Evolutionary conservation across 2,888 invertebrate genomes (phyloP).

Genomic region (Drosophila fungiperda): DNA sequence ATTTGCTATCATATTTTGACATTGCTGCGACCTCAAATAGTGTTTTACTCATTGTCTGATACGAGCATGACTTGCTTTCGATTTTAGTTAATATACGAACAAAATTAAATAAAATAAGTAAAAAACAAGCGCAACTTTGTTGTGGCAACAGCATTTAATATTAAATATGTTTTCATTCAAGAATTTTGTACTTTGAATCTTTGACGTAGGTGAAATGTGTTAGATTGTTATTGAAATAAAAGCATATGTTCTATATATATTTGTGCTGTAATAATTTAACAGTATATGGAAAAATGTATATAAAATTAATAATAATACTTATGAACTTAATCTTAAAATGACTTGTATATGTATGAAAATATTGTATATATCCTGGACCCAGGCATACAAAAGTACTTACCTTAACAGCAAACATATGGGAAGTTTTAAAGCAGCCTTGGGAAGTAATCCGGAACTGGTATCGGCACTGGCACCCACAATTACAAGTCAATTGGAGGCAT

Average conservation of each 20-base stretch:
- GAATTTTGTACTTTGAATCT: slow-evolving; percentile 18
- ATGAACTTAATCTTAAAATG: background rate
- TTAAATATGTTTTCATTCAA: slow-evolving; percentile 1
- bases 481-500: slow-evolving; percentile 43
- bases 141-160: slow-evolving; percentile 1
- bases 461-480: slow-evolving; percentile 16
- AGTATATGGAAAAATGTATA: background rate
- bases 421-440: background rate
- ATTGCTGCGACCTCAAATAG: slow-evolving; percentile 49
- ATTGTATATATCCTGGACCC: background rate
- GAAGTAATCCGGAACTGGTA: slow-evolving; percentile 11
- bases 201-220: slow-evolving; percentile 5
- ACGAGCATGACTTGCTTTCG: slow-evolving; percentile 10
- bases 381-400: slow-evolving; percentile 8
- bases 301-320: background rate
- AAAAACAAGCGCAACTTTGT: slow-evolving; percentile 17
- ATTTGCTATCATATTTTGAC: slow-evolving; percentile 17
- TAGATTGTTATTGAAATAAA: background rate
- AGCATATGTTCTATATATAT: background rate
- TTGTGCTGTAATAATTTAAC: background rate
- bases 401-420: slow-evolving; percentile 32
- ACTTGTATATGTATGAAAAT: background rate
- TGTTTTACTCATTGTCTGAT: slow-evolving; percentile 24
- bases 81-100: slow-evolving; percentile 7
- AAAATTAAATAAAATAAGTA: slow-evolving; percentile 4